Conservation (phyloP, 2,888 invertebrate species). For the Eledone cirrhosa region DNA sequence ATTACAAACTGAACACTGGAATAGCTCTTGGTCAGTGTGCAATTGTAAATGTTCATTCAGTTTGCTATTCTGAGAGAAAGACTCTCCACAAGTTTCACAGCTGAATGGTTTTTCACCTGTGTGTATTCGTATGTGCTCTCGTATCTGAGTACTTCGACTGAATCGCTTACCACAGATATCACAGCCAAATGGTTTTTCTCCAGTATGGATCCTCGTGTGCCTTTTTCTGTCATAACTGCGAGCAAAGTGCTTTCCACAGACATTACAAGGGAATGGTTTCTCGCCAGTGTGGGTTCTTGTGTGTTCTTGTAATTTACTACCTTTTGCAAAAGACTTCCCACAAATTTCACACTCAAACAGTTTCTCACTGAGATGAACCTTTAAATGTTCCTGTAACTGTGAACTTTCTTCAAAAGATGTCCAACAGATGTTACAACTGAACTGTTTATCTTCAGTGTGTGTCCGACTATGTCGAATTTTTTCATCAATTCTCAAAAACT, state of each 20-base stretch:
- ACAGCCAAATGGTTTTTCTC: slow-evolving; percentile 10
- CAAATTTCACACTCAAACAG: not conserved
- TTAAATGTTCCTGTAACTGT: too few relatives aligned
- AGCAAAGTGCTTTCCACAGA: not conserved
- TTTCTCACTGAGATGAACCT: too few relatives aligned
- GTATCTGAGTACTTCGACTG: not conserved
- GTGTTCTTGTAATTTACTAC: not conserved
- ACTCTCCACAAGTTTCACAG: not conserved
- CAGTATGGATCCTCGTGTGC: not conserved
- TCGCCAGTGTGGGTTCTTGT: slow-evolving; percentile 6
- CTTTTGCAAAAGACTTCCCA: not conserved
- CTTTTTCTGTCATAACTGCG: not conserved
- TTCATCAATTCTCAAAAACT: not conserved
- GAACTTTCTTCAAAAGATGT: too few relatives aligned
- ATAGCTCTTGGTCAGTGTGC: not conserved
- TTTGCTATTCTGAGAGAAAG: not conserved
- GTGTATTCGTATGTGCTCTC: not conserved
- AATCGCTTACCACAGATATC: slow-evolving; percentile 3
- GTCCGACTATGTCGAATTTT: too few relatives aligned
- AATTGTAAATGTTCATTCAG: not conserved
- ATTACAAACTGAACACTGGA: not conserved
- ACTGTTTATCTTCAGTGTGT: too few relatives aligned
- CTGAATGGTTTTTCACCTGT: not conserved
- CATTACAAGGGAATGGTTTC: not conserved
- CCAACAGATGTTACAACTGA: too few relatives aligned